These are phyloP conservation scores for Lepidonotus clava DNA, from an alignment of 2,888 invertebrate genomes.

Conservation along the genomic window DNA sequence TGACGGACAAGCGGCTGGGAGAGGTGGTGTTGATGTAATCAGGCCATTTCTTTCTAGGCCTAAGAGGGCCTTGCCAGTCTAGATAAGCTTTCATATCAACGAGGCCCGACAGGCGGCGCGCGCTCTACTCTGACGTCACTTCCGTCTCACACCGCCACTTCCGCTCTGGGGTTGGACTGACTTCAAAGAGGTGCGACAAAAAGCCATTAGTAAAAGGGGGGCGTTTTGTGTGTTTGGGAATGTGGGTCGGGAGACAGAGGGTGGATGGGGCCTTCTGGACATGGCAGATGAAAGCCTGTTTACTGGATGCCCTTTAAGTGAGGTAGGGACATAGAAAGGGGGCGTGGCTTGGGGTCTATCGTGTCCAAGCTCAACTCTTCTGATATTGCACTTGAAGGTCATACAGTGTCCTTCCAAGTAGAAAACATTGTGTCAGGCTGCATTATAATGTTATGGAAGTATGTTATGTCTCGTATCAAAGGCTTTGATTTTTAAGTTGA, in stretches of 20 bases:
- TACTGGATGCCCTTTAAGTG: too few species aligned
- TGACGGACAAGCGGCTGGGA: not conserved
- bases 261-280: not conserved
- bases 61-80: not conserved
- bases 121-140: not conserved
- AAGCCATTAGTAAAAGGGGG: slow-evolving; percentile 1
- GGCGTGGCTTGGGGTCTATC: too few species aligned
- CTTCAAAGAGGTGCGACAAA: slow-evolving; percentile 4
- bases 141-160: slow-evolving; percentile 16
- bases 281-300: not conserved
- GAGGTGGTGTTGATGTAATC: slow-evolving; percentile 7
- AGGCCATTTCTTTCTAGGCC: not conserved
- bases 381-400: too few species aligned
- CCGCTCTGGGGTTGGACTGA: not conserved
- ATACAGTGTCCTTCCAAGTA: too few species aligned
- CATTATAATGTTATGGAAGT: too few species aligned
- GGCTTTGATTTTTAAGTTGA: too few species aligned
- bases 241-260: not conserved
- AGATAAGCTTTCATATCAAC: slow-evolving; percentile 3
- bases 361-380: too few species aligned
- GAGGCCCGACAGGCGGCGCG: not conserved
- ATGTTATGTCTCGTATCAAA: too few species aligned
- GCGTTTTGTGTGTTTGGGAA: not conserved
- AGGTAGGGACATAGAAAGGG: too few species aligned
- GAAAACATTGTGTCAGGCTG: too few species aligned